Conservation (phyloP, 2,797 vertebrate species). For the Aphelocoma californica region DNA sequence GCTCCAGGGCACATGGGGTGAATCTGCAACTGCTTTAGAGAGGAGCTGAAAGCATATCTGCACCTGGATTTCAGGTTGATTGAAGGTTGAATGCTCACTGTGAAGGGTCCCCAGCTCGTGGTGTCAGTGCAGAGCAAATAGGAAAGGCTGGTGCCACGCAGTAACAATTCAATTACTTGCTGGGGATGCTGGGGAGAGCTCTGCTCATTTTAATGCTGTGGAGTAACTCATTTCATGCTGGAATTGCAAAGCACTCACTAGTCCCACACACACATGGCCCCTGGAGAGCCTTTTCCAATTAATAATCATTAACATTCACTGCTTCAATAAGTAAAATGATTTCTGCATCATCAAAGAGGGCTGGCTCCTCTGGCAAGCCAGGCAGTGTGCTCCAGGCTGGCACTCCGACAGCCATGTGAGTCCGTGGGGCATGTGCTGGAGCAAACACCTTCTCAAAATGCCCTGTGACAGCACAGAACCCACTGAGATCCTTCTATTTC, state of each 20-base stretch:
- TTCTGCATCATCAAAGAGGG: constrained; percentile 42
- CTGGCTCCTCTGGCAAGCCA: background rate
- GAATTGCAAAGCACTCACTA: constrained; percentile 41
- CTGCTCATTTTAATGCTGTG: constrained; percentile 32
- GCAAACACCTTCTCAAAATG: background rate
- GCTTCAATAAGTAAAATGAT: constrained; percentile 63
- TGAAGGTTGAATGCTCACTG: background rate
- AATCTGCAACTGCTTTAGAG: background rate
- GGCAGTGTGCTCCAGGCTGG: background rate
- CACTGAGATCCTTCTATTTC: background rate
- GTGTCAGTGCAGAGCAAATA: background rate
- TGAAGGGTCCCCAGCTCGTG: background rate
- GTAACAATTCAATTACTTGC: constrained; percentile 43
- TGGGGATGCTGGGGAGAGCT: constrained; percentile 25
- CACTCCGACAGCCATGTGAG: background rate
- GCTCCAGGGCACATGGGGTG: rapidly evolving
- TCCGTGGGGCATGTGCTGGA: background rate
- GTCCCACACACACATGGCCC: constrained; percentile 1
- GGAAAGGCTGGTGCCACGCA: background rate
- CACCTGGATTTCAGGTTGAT: background rate
- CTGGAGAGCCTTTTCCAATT: constrained; percentile 62
- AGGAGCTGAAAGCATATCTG: background rate
- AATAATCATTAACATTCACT: constrained; percentile 65
- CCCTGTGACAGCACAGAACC: background rate
- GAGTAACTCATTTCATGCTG: constrained; percentile 55